These are phyloP conservation scores for Sarcoramphus papa DNA, from an alignment of 2,797 vertebrate species.

Conservation along the genomic window DNA sequence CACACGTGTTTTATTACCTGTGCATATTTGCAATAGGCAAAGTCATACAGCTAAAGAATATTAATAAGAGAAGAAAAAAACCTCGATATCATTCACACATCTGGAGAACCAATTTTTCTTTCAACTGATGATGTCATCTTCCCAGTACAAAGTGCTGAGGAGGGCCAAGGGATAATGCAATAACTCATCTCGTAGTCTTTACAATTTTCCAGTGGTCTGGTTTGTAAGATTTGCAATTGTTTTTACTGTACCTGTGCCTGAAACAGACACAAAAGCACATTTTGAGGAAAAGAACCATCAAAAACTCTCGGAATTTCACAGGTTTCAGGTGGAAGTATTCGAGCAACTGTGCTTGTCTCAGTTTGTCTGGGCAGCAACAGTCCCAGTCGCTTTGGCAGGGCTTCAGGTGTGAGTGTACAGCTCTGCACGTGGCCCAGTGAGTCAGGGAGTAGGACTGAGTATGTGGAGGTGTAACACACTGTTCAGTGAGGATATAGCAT, in stretches of 20 bases:
- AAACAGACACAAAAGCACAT: neutral
- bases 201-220: neutral
- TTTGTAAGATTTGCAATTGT: neutral
- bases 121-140: neutral
- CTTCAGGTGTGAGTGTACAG: neutral
- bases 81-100: neutral
- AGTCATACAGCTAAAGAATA: neutral
- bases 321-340: neutral
- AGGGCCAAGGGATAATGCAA: neutral
- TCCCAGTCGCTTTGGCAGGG: neutral
- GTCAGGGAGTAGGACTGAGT: no score
- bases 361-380: neutral
- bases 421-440: neutral
- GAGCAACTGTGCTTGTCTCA: neutral
- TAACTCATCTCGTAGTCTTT: neutral
- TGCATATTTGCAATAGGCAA: neutral
- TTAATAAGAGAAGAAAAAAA: neutral
- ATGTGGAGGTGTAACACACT: neutral
- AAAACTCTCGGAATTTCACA: neutral
- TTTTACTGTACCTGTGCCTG: neutral
- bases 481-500: neutral
- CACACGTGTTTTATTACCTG: slow-evolving; percentile 31
- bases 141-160: neutral
- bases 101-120: slow-evolving; percentile 38
- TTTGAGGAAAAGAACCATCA: neutral